Conservation (phyloP, 30 jellyfish, hydroid and myxozoan species). For the Sanderia malayensis region DNA sequence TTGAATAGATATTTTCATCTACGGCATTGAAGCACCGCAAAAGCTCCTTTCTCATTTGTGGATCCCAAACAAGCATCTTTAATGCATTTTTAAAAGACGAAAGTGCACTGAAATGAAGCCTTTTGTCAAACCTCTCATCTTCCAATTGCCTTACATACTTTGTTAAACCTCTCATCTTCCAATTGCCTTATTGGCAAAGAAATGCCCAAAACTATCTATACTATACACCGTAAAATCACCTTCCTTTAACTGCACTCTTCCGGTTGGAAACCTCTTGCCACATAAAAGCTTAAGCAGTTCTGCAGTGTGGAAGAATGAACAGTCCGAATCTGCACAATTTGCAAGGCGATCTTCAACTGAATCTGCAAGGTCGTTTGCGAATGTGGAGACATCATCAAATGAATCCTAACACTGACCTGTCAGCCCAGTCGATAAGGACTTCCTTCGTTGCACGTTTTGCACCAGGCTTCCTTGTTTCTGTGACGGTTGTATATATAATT, state of each 20-base stretch:
- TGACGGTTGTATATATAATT: background rate
- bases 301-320: constrained; percentile 4
- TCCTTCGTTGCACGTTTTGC: background rate
- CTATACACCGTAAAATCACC: constrained; percentile 9
- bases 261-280: constrained; percentile 7
- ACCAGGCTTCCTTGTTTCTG: background rate
- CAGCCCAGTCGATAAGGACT: background rate
- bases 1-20: background rate
- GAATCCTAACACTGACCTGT: no score
- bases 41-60: background rate
- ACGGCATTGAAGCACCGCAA: background rate
- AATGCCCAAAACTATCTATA: background rate
- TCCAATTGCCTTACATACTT: no score
- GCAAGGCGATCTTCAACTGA: constrained; percentile 14
- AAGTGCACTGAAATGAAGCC: background rate
- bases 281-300: background rate
- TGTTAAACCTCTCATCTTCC: background rate
- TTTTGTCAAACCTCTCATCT: background rate
- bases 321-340: background rate
- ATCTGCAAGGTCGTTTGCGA: constrained; percentile 13
- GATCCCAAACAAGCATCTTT: background rate
- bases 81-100: background rate
- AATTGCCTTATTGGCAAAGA: no score
- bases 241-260: background rate
- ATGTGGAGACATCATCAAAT: background rate